Evolutionary conservation across 2,797 vertebrate species (phyloP).

Genomic region (Benthosema pterotum): DNA sequence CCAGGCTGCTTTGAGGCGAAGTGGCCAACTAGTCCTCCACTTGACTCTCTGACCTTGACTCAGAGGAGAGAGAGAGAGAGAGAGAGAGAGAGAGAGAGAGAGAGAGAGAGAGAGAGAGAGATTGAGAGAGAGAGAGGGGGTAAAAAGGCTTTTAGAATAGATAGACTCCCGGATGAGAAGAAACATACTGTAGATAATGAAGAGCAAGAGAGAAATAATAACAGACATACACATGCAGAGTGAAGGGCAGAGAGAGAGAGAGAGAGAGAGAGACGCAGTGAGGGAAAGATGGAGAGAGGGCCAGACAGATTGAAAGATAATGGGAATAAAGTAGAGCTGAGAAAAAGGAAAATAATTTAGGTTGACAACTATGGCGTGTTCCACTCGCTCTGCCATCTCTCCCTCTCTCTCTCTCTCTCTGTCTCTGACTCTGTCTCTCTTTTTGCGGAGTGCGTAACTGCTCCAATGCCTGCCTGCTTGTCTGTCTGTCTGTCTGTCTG

Average conservation of each 20-base stretch:
- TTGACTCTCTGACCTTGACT: slow-evolving; percentile 53
- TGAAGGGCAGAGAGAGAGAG: neutral
- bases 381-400: slow-evolving; percentile 2
- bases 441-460: neutral
- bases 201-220: neutral
- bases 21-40: slow-evolving; percentile 30
- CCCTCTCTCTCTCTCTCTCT: slow-evolving; percentile 10
- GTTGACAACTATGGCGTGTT: too few relatives aligned
- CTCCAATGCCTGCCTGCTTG: too few relatives aligned
- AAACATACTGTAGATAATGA: neutral
- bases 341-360: slow-evolving; percentile 6
- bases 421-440: slow-evolving; percentile 15
- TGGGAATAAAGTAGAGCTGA: slow-evolving; percentile 19
- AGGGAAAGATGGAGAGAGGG: slow-evolving; percentile 6
- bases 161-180: slow-evolving; percentile 19
- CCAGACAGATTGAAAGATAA: slow-evolving; percentile 22
- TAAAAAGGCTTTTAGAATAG: slow-evolving; percentile 16
- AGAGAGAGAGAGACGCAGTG: neutral
- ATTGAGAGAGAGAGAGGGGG: too few relatives aligned
- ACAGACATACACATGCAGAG: neutral
- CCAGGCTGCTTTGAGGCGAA: slow-evolving; percentile 43
- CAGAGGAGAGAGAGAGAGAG: slow-evolving; percentile 34
- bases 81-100: slow-evolving; percentile 37
- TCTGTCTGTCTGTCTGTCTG: too few relatives aligned
- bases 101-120: slow-evolving; percentile 21